Base-by-base conservation (phyloP, 1,140 invertebrate species). In the Calephelis nemesis region DNA sequence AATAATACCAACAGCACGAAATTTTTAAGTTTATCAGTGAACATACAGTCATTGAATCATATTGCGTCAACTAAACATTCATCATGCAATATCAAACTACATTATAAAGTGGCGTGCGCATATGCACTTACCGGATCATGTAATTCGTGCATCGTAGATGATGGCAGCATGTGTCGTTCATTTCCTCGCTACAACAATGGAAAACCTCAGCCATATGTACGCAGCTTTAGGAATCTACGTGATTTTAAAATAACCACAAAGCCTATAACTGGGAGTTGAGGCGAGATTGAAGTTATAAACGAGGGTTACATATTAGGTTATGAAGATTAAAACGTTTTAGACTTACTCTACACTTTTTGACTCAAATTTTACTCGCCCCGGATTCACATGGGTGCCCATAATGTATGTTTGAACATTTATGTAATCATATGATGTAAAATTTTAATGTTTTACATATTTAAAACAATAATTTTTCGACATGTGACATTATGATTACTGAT, bases 141-240 rank as follows among this genome's bases (percentile, higher is more conserved):
- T 73, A 92, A 83, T 66, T 92, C 90, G 85, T 92, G 92, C 90
- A 92, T 92, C 63, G 92, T 92, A 65, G 92, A 88, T 47, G 91
- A 91, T 62, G 90, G 86, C 83, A 92, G 87, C 87, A 92, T 85
- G 76, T 92, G 90, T 69, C 91, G 81, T 71, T 92, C 88, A 64
- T 73, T 75, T 63, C 81, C 85, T 67, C 87, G 85, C 87, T 60
- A 60, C 54, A 73, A 86, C 74, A 86, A 82, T 77, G 69, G 64
- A 70, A 81, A 82, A 71, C 79, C 64, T 81, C 74, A 79, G 68
- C 75, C 63, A 73, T 67, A 62, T 45, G 13, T 67, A 58, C 64
- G 40, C 47, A 15, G 48, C 47, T 49, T 30, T 39, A 47, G 45
- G 63, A 64, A 64, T 48, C 63, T 64, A 47, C 63, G 47, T 39